Conservation (phyloP, 1,140 invertebrate species). For the Coenobita brevimanus region DNA sequence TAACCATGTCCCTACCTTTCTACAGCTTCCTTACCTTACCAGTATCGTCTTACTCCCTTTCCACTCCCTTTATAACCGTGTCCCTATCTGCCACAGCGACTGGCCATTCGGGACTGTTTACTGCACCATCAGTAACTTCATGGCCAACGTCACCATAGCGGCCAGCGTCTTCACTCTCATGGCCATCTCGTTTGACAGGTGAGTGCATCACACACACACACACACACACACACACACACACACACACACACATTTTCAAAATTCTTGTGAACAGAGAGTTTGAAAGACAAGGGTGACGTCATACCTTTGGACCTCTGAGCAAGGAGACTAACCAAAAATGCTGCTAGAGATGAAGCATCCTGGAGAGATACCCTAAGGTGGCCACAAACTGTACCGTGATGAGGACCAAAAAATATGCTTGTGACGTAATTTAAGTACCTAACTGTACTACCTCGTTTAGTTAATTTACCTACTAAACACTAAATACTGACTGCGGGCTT, state of each 20-base stretch:
- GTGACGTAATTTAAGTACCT: no score
- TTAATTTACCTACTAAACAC: no score
- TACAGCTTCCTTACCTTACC: not conserved
- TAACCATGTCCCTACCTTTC: not conserved
- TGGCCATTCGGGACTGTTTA: constrained; percentile 91
- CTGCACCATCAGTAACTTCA: constrained; percentile 91
- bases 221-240: constrained; percentile 1
- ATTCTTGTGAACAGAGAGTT: not conserved
- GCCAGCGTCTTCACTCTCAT: constrained; percentile 87
- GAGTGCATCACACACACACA: no score
- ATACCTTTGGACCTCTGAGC: no score
- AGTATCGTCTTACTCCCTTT: not conserved
- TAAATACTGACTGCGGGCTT: no score
- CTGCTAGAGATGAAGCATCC: no score
- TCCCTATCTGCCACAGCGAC: constrained; percentile 73
- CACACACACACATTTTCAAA: no score
- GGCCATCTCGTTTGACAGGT: constrained; percentile 37
- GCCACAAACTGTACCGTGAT: no score
- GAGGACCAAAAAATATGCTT: no score
- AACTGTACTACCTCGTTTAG: not conserved
- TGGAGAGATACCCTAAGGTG: no score
- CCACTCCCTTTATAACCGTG: not conserved
- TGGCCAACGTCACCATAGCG: constrained; percentile 89
- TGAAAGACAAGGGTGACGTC: no score
- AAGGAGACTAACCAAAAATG: no score